Evolutionary conservation across 37 sponge, comb jelly and placozoan genomes (phyloP).

Genomic region (Dysidea cf. avara): DNA sequence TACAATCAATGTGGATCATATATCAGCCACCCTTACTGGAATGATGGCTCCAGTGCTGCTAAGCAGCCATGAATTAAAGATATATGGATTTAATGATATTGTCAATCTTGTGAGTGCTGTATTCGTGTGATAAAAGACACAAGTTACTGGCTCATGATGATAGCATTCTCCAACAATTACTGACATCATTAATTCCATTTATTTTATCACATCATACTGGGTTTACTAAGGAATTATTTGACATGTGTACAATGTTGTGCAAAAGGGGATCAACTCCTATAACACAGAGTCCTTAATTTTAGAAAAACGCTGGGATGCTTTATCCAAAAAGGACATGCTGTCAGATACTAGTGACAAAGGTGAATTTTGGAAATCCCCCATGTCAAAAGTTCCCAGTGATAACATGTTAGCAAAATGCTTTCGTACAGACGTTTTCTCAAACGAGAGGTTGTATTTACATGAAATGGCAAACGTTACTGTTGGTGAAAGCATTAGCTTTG

Average conservation of each 20-base stretch:
- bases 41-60: constrained; percentile 11
- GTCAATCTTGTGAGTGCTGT: constrained; percentile 26
- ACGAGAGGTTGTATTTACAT: constrained; percentile 10
- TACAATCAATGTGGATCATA: background rate
- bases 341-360: background rate
- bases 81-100: constrained; percentile 22
- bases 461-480: background rate
- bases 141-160: constrained; percentile 21
- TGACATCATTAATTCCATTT: constrained; percentile 8
- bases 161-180: background rate
- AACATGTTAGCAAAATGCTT: constrained; percentile 15
- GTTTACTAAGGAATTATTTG: no score
- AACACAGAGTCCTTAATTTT: constrained; percentile 27
- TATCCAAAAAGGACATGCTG: constrained; percentile 5
- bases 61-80: constrained; percentile 17
- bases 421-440: background rate
- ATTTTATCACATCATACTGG: constrained; percentile 11
- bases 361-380: constrained; percentile 4
- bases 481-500: constrained; percentile 21
- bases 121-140: constrained; percentile 23
- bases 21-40: constrained; percentile 6
- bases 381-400: constrained; percentile 2
- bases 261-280: constrained; percentile 13
- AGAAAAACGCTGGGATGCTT: constrained; percentile 4
- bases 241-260: constrained; percentile 1